phyloP scores from a whole-genome alignment of 2,113 vertebrate species.

The Chloropsis hardwickii region DNA sequence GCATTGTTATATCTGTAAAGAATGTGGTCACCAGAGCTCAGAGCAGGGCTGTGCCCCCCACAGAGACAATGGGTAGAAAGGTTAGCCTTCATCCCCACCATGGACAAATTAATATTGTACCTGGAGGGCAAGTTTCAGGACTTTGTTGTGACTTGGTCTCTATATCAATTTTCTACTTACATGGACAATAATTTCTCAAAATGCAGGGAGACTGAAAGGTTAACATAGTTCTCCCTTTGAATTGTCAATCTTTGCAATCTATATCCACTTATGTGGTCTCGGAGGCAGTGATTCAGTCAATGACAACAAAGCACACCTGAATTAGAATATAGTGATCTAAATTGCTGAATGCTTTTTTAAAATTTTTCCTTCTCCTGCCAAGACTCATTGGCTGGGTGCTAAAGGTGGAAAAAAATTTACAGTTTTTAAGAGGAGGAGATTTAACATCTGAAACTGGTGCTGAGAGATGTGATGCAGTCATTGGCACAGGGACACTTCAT shows the following conservation, averaged over 20 bases:
- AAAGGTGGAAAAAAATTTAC: not conserved
- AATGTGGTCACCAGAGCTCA: not conserved
- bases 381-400: not conserved
- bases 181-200: slow-evolving; percentile 41
- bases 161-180: slow-evolving; percentile 21
- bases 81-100: not conserved
- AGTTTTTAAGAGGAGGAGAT: not conserved
- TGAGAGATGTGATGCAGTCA: not conserved
- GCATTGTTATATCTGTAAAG: not conserved
- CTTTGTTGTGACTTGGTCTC: slow-evolving; percentile 39
- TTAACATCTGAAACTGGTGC: not conserved
- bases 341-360: not conserved
- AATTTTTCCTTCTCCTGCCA: not conserved
- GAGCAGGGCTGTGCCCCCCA: not conserved
- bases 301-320: not conserved
- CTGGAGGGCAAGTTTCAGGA: slow-evolving; percentile 24
- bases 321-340: not conserved
- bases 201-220: slow-evolving; percentile 2
- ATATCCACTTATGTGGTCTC: not conserved
- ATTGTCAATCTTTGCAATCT: not conserved
- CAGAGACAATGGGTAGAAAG: not conserved
- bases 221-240: slow-evolving; percentile 30
- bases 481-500: not conserved
- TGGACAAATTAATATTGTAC: slow-evolving; percentile 18
- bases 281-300: not conserved